phyloP scores from a whole-genome alignment of 2,797 vertebrate species.

The Sebastes vulpes region DNA sequence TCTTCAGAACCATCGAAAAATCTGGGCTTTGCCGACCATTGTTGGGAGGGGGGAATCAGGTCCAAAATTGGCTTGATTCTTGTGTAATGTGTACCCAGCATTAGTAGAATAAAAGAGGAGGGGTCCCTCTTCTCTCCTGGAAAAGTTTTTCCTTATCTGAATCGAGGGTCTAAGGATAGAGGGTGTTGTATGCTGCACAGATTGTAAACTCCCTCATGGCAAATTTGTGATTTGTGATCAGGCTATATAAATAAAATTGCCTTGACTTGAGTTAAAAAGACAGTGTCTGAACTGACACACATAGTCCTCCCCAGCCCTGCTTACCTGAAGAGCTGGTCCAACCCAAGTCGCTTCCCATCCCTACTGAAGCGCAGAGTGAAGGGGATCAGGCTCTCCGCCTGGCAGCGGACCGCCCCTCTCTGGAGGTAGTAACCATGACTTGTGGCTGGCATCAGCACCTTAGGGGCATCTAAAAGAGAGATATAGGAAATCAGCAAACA shows the following conservation, averaged over 20 bases:
- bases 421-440: constrained; percentile 95
- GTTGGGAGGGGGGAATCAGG: too few species aligned
- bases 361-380: constrained; percentile 91
- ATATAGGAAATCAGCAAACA: constrained; percentile 14
- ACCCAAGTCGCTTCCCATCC: constrained; percentile 89
- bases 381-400: constrained; percentile 93
- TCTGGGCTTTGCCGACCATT: too few species aligned
- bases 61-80: too few species aligned
- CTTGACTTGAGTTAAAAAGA: neutral
- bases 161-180: neutral
- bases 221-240: neutral
- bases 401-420: constrained; percentile 89
- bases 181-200: neutral
- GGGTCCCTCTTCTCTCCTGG: neutral
- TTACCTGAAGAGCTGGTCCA: constrained; percentile 94
- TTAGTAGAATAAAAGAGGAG: neutral
- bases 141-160: neutral
- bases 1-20: too few species aligned
- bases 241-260: neutral
- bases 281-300: neutral
- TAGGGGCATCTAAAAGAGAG: constrained; percentile 88
- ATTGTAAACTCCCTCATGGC: neutral
- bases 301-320: neutral
- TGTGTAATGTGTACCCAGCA: too few species aligned
- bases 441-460: constrained; percentile 90